phyloP scores from a whole-genome alignment of 2,113 vertebrate genomes.

The Syngnathus scovelli region DNA sequence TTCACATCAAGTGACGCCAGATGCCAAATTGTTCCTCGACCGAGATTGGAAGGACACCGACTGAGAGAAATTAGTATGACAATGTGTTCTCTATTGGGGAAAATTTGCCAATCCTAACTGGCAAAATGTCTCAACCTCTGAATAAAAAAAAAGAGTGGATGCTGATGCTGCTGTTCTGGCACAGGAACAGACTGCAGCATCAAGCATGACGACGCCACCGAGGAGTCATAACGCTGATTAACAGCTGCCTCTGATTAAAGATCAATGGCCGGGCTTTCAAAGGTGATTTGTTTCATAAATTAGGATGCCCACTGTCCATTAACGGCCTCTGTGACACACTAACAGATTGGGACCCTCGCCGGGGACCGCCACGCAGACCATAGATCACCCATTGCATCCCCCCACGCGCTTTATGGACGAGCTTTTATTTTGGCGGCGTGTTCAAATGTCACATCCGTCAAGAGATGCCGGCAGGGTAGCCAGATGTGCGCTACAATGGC shows the following conservation, averaged over 20 bases:
- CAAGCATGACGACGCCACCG: slow-evolving; percentile 51
- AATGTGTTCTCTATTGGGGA: not conserved
- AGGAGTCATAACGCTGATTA: slow-evolving; percentile 67
- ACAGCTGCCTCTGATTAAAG: slow-evolving; percentile 75
- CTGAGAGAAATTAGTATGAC: not conserved
- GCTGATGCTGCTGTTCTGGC: slow-evolving; percentile 37
- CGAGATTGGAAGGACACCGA: not conserved
- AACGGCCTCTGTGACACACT: slow-evolving; percentile 67
- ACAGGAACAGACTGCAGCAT: slow-evolving; percentile 26
- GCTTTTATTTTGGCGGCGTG: slow-evolving; percentile 31
- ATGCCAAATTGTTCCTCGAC: not conserved
- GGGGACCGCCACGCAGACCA: slow-evolving; percentile 51
- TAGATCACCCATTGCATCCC: slow-evolving; percentile 25
- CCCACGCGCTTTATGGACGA: slow-evolving; percentile 61
- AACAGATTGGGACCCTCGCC: slow-evolving; percentile 63
- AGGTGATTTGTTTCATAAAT: slow-evolving; percentile 78
- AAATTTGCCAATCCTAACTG: not conserved
- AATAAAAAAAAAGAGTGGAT: too few relatives aligned
- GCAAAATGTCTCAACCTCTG: too few relatives aligned
- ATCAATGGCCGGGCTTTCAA: slow-evolving; percentile 74
- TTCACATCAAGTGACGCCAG: not conserved
- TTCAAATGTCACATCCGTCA: slow-evolving; percentile 36
- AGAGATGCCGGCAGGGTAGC: not conserved
- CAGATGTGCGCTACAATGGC: slow-evolving; percentile 36
- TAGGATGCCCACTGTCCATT: slow-evolving; percentile 72